Conservation (phyloP, 2,113 vertebrate species). For the Onychostruthus taczanowskii region DNA sequence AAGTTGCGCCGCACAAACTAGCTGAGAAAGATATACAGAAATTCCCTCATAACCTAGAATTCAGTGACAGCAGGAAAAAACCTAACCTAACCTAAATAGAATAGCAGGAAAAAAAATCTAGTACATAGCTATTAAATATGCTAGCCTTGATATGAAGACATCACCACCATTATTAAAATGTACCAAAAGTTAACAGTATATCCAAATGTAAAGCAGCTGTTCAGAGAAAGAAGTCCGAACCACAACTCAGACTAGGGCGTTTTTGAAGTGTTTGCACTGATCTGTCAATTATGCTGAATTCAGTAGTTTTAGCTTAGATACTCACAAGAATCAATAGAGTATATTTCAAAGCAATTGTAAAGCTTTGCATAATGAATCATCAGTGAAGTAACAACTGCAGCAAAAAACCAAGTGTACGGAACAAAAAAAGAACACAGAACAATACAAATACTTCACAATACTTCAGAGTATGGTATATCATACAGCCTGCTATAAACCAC, state of each 20-base stretch:
- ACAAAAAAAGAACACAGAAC: not conserved
- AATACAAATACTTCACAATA: not conserved
- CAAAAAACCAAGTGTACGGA: not conserved
- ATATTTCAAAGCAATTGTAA: not conserved
- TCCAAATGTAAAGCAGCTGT: not conserved
- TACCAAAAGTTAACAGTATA: not conserved
- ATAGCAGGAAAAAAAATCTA: fast-evolving
- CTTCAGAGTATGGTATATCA: not conserved
- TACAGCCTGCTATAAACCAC: not conserved
- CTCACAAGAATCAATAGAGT: not conserved
- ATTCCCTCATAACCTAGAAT: not conserved
- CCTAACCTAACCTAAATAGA: not conserved
- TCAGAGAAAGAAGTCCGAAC: not conserved
- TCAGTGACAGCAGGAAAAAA: not conserved
- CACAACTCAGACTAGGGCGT: not conserved
- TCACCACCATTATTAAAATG: not conserved
- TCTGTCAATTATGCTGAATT: not conserved
- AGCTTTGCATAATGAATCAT: not conserved
- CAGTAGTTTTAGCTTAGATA: not conserved
- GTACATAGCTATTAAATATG: not conserved
- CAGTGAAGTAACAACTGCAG: not conserved
- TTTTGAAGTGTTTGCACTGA: not conserved
- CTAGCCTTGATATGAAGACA: not conserved
- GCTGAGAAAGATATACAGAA: not conserved
- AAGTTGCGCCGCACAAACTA: not conserved